phyloP scores from a whole-genome alignment of 2,888 invertebrate species.

The Cotesia congregata region DNA sequence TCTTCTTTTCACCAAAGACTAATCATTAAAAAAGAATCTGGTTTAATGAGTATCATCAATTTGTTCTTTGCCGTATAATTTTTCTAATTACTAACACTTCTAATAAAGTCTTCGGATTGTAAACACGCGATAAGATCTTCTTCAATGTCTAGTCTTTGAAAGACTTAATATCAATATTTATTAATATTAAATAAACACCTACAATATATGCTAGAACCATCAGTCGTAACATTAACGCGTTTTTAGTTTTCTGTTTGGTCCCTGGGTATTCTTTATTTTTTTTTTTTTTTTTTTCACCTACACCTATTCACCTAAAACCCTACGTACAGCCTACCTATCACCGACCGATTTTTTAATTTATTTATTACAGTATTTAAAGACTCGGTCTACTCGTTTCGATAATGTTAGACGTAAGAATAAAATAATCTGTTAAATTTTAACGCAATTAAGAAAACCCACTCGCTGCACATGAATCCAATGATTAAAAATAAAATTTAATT shows the following conservation, averaged over 20 bases:
- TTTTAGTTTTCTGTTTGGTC: constrained; percentile 58
- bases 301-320: constrained; percentile 42
- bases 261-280: constrained; percentile 58
- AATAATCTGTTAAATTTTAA: constrained; percentile 48
- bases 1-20: constrained; percentile 47
- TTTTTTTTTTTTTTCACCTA: constrained; percentile 37
- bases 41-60: constrained; percentile 14
- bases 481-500: no score
- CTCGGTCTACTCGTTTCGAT: background rate
- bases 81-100: constrained; percentile 14
- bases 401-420: background rate
- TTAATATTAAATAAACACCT: constrained; percentile 50
- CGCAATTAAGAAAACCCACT: background rate
- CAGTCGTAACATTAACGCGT: constrained; percentile 58
- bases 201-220: constrained; percentile 67
- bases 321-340: constrained; percentile 55
- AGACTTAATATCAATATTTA: constrained; percentile 40
- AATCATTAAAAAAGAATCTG: constrained; percentile 43
- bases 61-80: constrained; percentile 10
- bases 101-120: constrained; percentile 16
- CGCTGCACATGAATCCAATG: no score
- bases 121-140: constrained; percentile 40
- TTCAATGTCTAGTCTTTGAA: constrained; percentile 54
- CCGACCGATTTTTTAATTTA: constrained; percentile 44
- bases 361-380: background rate